These are phyloP conservation scores for Holocentrus rufus DNA, from an alignment of 2,797 vertebrate species.

Conservation along the genomic window DNA sequence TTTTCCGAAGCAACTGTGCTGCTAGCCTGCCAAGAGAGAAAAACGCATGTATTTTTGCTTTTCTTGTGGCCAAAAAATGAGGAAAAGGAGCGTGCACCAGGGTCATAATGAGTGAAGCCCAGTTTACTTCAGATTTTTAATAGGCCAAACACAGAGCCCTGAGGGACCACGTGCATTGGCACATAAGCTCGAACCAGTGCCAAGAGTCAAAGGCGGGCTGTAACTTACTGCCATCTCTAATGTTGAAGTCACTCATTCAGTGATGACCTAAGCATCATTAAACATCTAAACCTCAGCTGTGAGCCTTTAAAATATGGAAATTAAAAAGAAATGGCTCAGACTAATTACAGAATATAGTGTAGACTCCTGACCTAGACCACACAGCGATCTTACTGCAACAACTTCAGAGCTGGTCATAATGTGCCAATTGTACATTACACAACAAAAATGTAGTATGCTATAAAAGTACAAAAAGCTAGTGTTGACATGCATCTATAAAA, in stretches of 20 bases:
- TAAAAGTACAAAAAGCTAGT: background rate
- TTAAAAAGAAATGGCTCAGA: constrained; percentile 36
- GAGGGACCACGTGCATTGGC: constrained; percentile 61
- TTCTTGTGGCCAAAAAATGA: constrained; percentile 61
- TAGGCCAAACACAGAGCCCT: constrained; percentile 62
- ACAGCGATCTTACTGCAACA: background rate
- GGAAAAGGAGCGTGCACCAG: constrained; percentile 45
- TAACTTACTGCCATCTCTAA: constrained; percentile 43
- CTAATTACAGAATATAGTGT: constrained; percentile 58
- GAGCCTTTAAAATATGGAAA: constrained; percentile 32
- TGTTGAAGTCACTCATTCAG: constrained; percentile 31
- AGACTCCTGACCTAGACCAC: constrained; percentile 17
- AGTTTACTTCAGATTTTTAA: constrained; percentile 54
- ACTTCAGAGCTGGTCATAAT: constrained; percentile 29
- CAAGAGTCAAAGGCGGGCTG: constrained; percentile 19
- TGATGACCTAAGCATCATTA: constrained; percentile 52
- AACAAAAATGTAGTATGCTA: background rate
- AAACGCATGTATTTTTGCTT: constrained; percentile 45
- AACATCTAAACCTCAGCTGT: constrained; percentile 47
- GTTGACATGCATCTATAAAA: background rate
- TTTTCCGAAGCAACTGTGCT: constrained; percentile 68
- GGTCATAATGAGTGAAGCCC: constrained; percentile 63
- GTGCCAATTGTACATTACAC: constrained; percentile 19
- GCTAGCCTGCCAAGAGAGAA: constrained; percentile 53
- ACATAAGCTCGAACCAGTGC: constrained; percentile 43